Conservation (phyloP, 2,888 invertebrate species). For the Salpingus planirostris region DNA sequence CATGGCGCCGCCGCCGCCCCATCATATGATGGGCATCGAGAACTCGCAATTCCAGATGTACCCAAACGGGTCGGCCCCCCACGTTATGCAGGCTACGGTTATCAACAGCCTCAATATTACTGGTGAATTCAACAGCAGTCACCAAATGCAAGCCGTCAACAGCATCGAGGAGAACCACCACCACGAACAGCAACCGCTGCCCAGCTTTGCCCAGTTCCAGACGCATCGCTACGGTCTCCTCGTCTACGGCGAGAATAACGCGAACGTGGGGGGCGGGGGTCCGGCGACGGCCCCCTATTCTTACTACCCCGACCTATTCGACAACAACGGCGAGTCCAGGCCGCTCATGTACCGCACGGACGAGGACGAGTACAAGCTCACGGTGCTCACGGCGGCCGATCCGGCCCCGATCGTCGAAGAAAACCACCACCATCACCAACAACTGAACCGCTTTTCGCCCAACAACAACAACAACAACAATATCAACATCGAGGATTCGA, state of each 20-base stretch:
- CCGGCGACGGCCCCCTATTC: conserved; percentile 38
- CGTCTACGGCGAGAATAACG: conserved; percentile 40
- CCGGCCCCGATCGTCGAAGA: conserved; percentile 17
- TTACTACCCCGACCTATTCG: conserved; percentile 22
- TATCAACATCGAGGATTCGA: conserved; percentile 1
- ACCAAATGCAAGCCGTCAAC: conserved; percentile 37
- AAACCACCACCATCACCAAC: conserved; percentile 12
- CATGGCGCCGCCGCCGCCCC: conserved; percentile 37
- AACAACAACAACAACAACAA: conserved; percentile 16
- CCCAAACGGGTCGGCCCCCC: conserved; percentile 82
- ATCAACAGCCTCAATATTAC: conserved; percentile 68
- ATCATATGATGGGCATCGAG: conserved; percentile 40
- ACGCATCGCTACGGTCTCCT: conserved; percentile 42
- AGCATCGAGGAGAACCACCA: conserved; percentile 17
- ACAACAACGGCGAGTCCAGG: conserved; percentile 18
- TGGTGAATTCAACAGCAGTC: conserved; percentile 52
- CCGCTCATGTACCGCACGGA: conserved; percentile 21
- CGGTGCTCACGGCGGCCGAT: conserved; percentile 39
- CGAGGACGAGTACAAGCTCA: conserved; percentile 36
- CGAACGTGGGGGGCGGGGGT: conserved; percentile 73
- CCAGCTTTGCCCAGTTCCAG: conserved; percentile 59
- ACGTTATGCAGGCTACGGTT: conserved; percentile 67
- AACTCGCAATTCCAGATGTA: conserved; percentile 48
- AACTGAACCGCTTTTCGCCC: conserved; percentile 7
- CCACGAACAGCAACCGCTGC: conserved; percentile 45